Evolutionary conservation across 2,113 vertebrate species (phyloP).

Genomic region (Alligator sinensis): DNA sequence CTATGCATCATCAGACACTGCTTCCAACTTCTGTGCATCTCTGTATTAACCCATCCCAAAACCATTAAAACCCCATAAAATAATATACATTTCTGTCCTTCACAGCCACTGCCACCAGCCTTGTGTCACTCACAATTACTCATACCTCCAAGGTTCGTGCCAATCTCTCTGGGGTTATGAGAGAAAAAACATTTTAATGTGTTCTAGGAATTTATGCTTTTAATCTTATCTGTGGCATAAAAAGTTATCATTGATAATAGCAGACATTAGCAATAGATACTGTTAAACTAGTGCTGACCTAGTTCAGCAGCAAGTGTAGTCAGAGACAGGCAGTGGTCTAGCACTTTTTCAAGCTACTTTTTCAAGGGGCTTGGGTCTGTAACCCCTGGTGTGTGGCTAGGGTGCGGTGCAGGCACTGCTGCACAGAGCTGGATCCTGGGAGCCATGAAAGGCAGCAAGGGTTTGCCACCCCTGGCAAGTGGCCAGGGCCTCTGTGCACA

Average conservation of each 20-base stretch:
- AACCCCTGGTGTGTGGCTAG: too few relatives aligned
- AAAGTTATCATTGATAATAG: constrained; percentile 45
- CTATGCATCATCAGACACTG: constrained; percentile 4
- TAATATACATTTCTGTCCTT: constrained; percentile 50
- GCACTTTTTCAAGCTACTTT: neutral
- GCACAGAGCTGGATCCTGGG: too few relatives aligned
- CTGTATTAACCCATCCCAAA: constrained; percentile 52
- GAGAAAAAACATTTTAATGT: constrained; percentile 29
- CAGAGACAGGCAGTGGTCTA: neutral
- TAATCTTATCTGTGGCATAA: neutral
- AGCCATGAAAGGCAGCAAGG: too few relatives aligned
- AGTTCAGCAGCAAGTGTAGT: neutral
- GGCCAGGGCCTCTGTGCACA: too few relatives aligned
- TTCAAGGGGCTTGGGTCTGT: too few relatives aligned
- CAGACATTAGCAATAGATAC: neutral
- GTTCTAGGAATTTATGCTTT: constrained; percentile 32
- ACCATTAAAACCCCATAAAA: neutral
- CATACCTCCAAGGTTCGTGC: constrained; percentile 25
- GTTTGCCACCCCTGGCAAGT: too few relatives aligned
- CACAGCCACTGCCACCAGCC: constrained; percentile 37
- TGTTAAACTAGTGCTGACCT: constrained; percentile 1
- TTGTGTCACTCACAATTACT: constrained; percentile 51
- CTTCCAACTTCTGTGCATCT: neutral
- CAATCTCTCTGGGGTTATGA: constrained; percentile 36
- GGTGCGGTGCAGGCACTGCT: too few relatives aligned